phyloP scores from a whole-genome alignment of 2,113 vertebrate species.

The Pelobates fuscus region DNA sequence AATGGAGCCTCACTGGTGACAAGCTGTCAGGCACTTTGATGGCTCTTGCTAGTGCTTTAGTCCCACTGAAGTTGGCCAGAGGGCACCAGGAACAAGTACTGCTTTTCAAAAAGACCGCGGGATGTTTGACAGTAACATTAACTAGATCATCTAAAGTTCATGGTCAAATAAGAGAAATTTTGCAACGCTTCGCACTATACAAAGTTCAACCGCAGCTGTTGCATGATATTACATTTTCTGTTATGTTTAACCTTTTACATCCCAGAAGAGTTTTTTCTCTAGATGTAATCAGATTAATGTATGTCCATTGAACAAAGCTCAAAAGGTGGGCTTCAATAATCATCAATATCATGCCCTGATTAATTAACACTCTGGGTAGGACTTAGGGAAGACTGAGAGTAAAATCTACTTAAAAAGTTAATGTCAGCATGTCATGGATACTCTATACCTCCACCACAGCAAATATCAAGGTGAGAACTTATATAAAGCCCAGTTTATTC shows the following conservation, averaged over 20 bases:
- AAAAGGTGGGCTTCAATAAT: no score
- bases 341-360: no score
- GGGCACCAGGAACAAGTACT: constrained; percentile 80
- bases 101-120: constrained; percentile 81
- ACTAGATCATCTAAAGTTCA: constrained; percentile 85
- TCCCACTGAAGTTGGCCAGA: constrained; percentile 81
- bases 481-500: no score
- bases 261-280: neutral
- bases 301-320: no score
- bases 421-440: no score
- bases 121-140: constrained; percentile 84
- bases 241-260: constrained; percentile 25
- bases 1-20: constrained; percentile 80
- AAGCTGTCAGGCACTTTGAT: constrained; percentile 82
- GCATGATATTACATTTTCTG: constrained; percentile 59
- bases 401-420: no score
- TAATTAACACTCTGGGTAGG: no score
- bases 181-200: constrained; percentile 70
- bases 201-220: constrained; percentile 64
- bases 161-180: constrained; percentile 78
- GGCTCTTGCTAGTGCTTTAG: constrained; percentile 72
- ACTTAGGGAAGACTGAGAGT: no score
- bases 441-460: no score
- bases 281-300: neutral
- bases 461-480: no score